A percentile compares a stretch with the other conserved stretches of the same genome.
Evolutionary conservation across 2,888 invertebrate species (phyloP).

Genomic region (Ctena decussata): DNA sequence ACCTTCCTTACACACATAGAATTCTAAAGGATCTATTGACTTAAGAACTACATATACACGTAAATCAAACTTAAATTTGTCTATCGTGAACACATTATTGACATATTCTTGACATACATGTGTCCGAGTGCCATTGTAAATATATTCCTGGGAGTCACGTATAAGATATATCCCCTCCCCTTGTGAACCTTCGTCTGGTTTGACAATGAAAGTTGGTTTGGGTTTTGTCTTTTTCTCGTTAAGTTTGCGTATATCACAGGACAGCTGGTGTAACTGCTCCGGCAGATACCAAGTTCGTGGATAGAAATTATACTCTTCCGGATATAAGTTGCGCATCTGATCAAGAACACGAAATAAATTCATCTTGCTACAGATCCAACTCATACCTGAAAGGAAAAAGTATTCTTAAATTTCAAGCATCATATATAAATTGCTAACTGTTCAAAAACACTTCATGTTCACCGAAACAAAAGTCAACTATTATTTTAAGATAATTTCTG

Average conservation of each 20-base stretch:
- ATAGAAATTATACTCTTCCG: conserved; percentile 87
- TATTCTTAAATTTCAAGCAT: too few species aligned
- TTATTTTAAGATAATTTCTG: too few species aligned
- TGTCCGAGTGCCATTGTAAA: conserved; percentile 60
- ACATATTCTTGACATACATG: conserved; percentile 87
- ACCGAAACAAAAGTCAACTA: too few species aligned
- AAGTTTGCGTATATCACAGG: conserved; percentile 74
- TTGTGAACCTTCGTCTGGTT: conserved; percentile 88
- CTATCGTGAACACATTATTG: conserved; percentile 86
- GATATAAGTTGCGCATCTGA: conserved; percentile 87
- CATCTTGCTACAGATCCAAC: conserved; percentile 87
- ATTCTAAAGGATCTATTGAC: conserved; percentile 87
- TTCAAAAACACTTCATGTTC: too few species aligned
- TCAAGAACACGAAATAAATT: conserved; percentile 87
- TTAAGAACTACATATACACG: conserved; percentile 87
- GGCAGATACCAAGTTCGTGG: conserved; percentile 88
- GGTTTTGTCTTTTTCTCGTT: conserved; percentile 70
- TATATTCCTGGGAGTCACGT: conserved; percentile 85
- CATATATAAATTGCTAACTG: too few species aligned
- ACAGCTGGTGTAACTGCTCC: conserved; percentile 86
- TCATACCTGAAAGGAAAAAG: conserved; percentile 85
- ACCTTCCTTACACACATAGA: conserved; percentile 86
- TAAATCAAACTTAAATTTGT: conserved; percentile 88
- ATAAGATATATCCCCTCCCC: conserved; percentile 88
- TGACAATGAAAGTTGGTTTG: conserved; percentile 87